phyloP scores from a whole-genome alignment of 2,888 invertebrate genomes.

The Harpalus rufipes region DNA sequence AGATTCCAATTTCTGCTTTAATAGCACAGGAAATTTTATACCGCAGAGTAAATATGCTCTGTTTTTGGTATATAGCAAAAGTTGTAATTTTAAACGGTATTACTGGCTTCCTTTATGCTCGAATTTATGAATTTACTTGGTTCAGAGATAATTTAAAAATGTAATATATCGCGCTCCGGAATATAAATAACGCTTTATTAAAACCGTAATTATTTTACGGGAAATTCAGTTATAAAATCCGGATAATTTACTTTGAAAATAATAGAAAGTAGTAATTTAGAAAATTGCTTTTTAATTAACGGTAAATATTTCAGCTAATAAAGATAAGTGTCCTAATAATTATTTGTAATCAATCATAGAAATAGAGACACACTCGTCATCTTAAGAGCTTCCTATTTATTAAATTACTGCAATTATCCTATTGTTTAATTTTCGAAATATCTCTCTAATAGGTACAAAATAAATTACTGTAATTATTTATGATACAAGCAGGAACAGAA shows the following conservation, averaged over 20 bases:
- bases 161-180: slow-evolving; percentile 23
- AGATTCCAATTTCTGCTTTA: slow-evolving; percentile 52
- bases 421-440: slow-evolving; percentile 33
- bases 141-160: slow-evolving; percentile 43
- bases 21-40: slow-evolving; percentile 52
- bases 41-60: slow-evolving; percentile 14
- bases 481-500: slow-evolving; percentile 41
- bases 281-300: slow-evolving; percentile 28
- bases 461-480: slow-evolving; percentile 29
- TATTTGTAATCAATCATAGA: slow-evolving; percentile 42
- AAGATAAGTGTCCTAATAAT: slow-evolving; percentile 12
- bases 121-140: slow-evolving; percentile 41
- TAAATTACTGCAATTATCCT: slow-evolving; percentile 29
- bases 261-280: slow-evolving; percentile 20
- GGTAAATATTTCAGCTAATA: slow-evolving; percentile 24
- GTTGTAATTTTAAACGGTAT: slow-evolving; percentile 45
- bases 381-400: slow-evolving; percentile 26
- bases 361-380: slow-evolving; percentile 11
- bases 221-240: background rate
- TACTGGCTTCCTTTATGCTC: slow-evolving; percentile 36
- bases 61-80: slow-evolving; percentile 36
- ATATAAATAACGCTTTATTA: slow-evolving; percentile 27
- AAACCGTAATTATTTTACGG: slow-evolving; percentile 21
- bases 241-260: slow-evolving; percentile 22
- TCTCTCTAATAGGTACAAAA: slow-evolving; percentile 17